Evolutionary conservation across 2,888 invertebrate genomes (phyloP), one percentile per base, ranked within the genome.

Genomic region (Sialis fuliginosa): DNA sequence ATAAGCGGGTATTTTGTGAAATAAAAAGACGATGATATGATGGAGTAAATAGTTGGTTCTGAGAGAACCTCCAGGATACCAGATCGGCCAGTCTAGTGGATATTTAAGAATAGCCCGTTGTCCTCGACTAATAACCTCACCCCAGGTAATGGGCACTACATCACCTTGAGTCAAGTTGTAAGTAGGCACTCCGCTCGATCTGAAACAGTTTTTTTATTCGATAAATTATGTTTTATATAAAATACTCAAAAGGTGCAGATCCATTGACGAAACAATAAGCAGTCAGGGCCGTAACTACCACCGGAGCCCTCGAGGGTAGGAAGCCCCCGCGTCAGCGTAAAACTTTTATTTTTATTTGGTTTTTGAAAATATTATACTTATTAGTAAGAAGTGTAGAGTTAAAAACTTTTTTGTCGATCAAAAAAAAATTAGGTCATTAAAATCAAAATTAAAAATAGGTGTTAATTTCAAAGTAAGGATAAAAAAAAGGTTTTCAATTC

Each of bases 101-200:
- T 77, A 76, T 56, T 78, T 74, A 45, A 74, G 67, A 0, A 77
- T 68, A 52, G 70, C 65, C 34, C 63, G 49, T 52, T 68, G 70
- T 57, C 83, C 79, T 50, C 72, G 70, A 46, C 78, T 74, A 48
- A 90, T 68, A 41, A 87, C 78, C 46, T 79, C 72, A 1, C 81
- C 82, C 93, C 93, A 95, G 0, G 81, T 79, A 44, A 91, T 64
- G 0, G 84, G 77, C 51, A 87, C 10, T 9, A 50, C 83, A 33
- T 81, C 69, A 6, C 72, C 74, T 0, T 88, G 83, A 13, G 81
- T 75, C 48, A 87, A 70, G 60, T 93, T 91, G 63, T 80, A 80
- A n/a, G 86, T 74, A 10, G 70, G 64, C 0, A 72, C 61, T 42
- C 71, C 65, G 48, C 61, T 59, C 0, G 72, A 66, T 41, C 72